Base-by-base conservation (phyloP, 1,140 invertebrate genomes). In the Diabrotica undecimpunctata region DNA sequence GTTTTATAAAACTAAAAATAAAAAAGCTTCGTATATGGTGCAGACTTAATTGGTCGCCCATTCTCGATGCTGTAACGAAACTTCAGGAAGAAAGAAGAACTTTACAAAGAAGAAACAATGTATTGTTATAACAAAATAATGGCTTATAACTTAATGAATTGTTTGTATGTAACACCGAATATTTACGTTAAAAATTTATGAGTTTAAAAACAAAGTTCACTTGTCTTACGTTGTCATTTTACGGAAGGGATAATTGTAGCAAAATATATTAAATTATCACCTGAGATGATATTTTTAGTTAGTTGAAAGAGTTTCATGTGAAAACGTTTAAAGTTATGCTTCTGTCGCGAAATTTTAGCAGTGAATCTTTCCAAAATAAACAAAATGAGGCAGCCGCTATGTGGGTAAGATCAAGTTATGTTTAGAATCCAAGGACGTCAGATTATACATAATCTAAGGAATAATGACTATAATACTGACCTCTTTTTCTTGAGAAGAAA, bases 391-490 rank as follows among this genome's bases (percentile, higher is more conserved):
- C 71, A 7, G 73, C 74, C 11, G 68, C 61, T 41, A 68, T 74
- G 62, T 76, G 75, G 75, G 75, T 76, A 72, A 76, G 74, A 55
- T 57, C 14, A 61, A 46, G 39, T 46, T 46, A 46, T 46, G 39
- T 46, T 8, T 46, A 46, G 39, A 46, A 8, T 46, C 39, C 7
- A 10, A 46, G 39, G 39, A 8, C 39, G 39, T 10, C 39, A 46
- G 11, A 8, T 46, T 46, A 10, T 46, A 10, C 39, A 10, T 10
- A 10, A 46, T 46, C 7, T 46, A 46, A 46, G 11, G n/a, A n/a
- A n/a, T n/a, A n/a, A n/a, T n/a, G n/a, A n/a, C n/a, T n/a, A n/a
- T n/a, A n/a, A n/a, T n/a, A n/a, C n/a, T n/a, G n/a, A n/a, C n/a
- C n/a, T n/a, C n/a, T n/a, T n/a, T n/a, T n/a, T n/a, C n/a, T n/a